Percentiles rank a stretch among this genome's conserved stretches.
phyloP scores from a whole-genome alignment of 2,113 vertebrate species.

The Thamnophis sirtalis region DNA sequence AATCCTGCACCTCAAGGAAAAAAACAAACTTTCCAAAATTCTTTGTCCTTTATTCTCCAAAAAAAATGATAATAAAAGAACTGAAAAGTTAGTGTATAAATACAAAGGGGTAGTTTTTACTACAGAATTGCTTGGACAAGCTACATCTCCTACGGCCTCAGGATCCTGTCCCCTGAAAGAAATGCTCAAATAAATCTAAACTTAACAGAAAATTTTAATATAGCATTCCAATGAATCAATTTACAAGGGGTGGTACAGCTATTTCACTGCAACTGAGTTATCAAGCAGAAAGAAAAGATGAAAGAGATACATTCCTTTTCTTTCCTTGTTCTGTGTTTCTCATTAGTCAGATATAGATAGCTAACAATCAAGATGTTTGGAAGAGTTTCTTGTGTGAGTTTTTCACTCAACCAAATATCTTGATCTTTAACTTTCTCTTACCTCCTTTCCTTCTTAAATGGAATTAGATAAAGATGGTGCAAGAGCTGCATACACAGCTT shows the following conservation, averaged over 20 bases:
- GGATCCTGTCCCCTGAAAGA: background rate
- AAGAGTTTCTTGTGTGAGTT: background rate
- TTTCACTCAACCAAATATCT: background rate
- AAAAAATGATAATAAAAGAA: background rate
- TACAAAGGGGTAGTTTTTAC: background rate
- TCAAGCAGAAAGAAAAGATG: background rate
- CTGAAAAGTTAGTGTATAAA: background rate
- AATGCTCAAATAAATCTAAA: background rate
- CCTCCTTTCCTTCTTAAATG: background rate
- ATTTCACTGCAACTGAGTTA: background rate
- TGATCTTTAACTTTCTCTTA: background rate
- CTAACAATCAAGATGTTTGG: background rate
- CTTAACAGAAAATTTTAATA: background rate
- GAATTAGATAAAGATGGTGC: background rate
- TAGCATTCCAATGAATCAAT: background rate
- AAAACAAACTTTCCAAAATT: background rate
- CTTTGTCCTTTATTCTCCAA: background rate
- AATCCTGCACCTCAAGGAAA: background rate
- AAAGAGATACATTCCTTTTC: background rate
- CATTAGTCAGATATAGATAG: background rate
- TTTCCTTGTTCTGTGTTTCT: background rate
- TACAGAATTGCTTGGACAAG: background rate
- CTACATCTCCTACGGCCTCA: background rate
- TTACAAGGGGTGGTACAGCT: background rate
- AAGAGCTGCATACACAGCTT: background rate